Conservation (phyloP, 2,113 vertebrate species). For the Oryctolagus cuniculus region DNA sequence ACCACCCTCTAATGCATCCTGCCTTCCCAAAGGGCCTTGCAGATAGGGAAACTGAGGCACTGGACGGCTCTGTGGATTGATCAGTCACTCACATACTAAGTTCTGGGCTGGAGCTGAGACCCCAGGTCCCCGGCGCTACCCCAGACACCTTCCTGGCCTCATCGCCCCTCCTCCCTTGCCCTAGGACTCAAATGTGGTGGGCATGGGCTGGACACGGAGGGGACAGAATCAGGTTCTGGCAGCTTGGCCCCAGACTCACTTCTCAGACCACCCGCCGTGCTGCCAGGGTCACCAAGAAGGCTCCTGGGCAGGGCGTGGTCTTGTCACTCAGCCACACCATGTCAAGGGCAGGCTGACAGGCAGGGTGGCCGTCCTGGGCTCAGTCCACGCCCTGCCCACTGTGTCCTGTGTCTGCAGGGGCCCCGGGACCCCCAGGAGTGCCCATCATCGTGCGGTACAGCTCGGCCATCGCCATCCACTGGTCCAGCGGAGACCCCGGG, state of each 20-base stretch:
- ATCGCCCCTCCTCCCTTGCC: neutral
- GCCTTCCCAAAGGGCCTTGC: neutral
- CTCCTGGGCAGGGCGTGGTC: too few species aligned
- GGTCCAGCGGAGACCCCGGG: constrained; percentile 96
- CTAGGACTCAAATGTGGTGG: neutral
- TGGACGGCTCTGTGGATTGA: neutral
- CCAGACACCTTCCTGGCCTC: neutral
- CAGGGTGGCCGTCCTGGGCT: accelerated
- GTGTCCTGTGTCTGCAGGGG: constrained; percentile 86
- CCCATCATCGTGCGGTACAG: constrained; percentile 96
- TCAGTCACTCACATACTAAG: too few species aligned
- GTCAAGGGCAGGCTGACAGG: accelerated
- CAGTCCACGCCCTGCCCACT: accelerated
- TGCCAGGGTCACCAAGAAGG: too few species aligned
- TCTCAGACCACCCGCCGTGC: neutral
- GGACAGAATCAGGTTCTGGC: accelerated
- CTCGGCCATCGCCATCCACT: constrained; percentile 96
- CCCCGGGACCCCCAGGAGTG: constrained; percentile 95
- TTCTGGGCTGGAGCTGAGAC: neutral
- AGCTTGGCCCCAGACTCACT: accelerated
- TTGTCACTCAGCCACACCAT: accelerated
- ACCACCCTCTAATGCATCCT: neutral
- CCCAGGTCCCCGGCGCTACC: neutral
- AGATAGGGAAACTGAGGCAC: neutral
- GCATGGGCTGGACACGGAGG: accelerated